Base-by-base conservation (phyloP, 2,113 vertebrate genomes). In the Xenopus borealis region DNA sequence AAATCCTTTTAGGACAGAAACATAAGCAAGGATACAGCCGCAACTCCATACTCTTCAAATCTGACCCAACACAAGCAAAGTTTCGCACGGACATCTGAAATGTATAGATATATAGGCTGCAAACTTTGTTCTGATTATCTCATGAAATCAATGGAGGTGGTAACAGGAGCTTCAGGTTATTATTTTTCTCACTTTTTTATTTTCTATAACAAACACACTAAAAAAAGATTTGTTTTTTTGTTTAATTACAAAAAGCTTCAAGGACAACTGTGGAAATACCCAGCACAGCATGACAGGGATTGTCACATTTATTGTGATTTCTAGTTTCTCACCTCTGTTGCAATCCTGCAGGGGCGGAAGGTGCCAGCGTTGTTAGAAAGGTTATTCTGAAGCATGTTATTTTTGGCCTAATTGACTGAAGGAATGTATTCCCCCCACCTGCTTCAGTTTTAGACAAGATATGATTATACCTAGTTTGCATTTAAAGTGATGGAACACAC, bases 221-320 rank as follows among this genome's bases (percentile, higher is more conserved):
- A 40, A 64, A 27, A 40, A 40, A 5, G 62, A 40, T 64, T 16
- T 64, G 4, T 40, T 64, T 64, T 23, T 7, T 12, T 40, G 7
- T 40, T 40, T 40, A 4, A 40, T 40, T 40, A 40, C 33, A 40
- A 40, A 40, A 44, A 16, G 16, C 62, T 64, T 40, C 62, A 64
- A 64, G 30, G 62, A 44, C 30, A 17, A 17, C 27, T 6, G 20
- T 64, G 62, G 62, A 40, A 64, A 64, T 17, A 40, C 62, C 62
- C 62, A 7, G 62, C 62, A 64, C 62, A 40, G 30, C 14, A 30
- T 58, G 55, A 58, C 55, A 64, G 30, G 11, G 20, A 64, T 64
- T 64, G 62, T 64, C 62, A 64, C 62, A 17, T 64, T 64, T 64
- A n/a, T 27, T 64, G 62, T 64, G 62, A 64, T 40, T 64, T 64